Conservation (phyloP, 2,797 vertebrate genomes). For the Tauraco hartlaubi region DNA sequence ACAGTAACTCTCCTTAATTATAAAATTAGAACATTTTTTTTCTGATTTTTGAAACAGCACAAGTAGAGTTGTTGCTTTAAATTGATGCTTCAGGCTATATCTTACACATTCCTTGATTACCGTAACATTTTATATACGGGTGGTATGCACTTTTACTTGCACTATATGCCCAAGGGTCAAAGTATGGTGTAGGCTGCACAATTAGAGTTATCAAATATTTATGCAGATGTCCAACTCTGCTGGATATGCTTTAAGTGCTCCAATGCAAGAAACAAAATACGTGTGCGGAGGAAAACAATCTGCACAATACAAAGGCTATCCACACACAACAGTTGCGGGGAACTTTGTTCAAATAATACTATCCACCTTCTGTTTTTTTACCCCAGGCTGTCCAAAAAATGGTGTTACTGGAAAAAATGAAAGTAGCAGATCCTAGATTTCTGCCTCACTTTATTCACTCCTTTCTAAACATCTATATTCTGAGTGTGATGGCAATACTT, state of each 20-base stretch:
- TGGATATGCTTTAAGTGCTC: background rate
- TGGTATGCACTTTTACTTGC: background rate
- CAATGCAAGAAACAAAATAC: background rate
- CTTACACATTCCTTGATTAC: background rate
- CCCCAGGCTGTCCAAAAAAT: background rate
- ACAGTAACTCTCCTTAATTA: background rate
- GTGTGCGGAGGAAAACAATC: background rate
- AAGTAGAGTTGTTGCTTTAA: conserved; percentile 26
- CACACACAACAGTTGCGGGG: background rate
- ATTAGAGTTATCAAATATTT: conserved; percentile 60
- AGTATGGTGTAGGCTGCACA: background rate
- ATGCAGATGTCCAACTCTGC: conserved; percentile 28
- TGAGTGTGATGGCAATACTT: background rate
- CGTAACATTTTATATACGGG: background rate
- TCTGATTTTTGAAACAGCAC: background rate
- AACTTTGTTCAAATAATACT: background rate
- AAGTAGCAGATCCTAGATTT: background rate
- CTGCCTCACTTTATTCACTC: background rate
- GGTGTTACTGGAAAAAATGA: background rate
- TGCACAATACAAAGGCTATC: background rate
- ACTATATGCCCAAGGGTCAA: conserved; percentile 18
- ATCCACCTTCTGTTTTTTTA: background rate
- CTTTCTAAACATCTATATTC: background rate
- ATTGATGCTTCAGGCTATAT: conserved; percentile 23
- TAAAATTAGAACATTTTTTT: conserved; percentile 11